Evolutionary conservation across 92 coral and sea anemone species (phyloP), one percentile per base, ranked within the genome.

Genomic region (Porites lobata): DNA sequence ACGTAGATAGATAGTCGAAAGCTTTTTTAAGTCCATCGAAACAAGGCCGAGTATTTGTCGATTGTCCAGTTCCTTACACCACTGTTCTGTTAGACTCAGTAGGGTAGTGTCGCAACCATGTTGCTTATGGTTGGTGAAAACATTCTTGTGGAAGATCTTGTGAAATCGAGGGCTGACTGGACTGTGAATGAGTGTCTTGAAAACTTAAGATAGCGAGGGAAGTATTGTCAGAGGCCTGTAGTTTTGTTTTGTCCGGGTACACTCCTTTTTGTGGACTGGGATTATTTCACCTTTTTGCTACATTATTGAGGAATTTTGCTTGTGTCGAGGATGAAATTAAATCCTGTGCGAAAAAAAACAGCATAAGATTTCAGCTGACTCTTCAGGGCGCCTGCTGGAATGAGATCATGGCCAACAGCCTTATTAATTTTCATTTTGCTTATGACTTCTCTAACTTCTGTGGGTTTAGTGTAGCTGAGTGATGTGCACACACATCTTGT

Each of bases 251-350:
- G 77, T 65, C 18, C 77, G 56, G 26, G 47, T 29, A 24, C 91
- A 75, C 22, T 91, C 91, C 77, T 86, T 90, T 76, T 90, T 86
- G 65, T 74, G 70, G 12, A 75, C 87, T 9, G 91, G 90, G 8
- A 72, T 67, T 21, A 90, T 69, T 77, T 90, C 90, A 17, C 90
- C 93, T 20, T 18, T 63, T 78, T 90, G 76, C 94, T 91, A 91
- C 50, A 76, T 66, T 54, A 21, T 21, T 82, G 86, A 24, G 94
- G 94, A 3, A 90, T 79, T 58, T 51, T 90, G 0, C 29, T 69
- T 9, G 12, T 43, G 17, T 90, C 88, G 1, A 87, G 66, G 9
- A 86, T 56, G 53, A 75, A 81, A 69, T 77, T 81, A 15, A 91
- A 38, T 19, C 81, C 68, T 4, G 50, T 56, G 50, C 68, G 1